These are phyloP conservation scores for Ctenochaetus hawaiiensis DNA, from an alignment of 2,797 vertebrate species.

Conservation along the genomic window DNA sequence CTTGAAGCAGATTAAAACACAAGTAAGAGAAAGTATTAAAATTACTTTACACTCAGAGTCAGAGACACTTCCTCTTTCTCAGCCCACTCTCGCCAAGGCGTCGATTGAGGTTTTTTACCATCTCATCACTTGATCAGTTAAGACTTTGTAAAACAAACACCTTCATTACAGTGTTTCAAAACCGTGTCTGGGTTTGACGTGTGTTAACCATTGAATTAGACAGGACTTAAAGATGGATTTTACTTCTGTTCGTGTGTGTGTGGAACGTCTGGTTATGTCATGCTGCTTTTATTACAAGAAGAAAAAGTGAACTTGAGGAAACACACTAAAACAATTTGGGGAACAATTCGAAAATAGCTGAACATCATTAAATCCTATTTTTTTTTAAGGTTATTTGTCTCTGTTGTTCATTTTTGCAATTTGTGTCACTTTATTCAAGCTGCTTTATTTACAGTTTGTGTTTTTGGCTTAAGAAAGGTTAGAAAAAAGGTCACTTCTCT, in stretches of 20 bases:
- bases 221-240: conserved; percentile 35
- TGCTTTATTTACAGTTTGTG: neutral
- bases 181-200: conserved; percentile 42
- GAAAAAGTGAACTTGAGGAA: neutral
- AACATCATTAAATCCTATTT: neutral
- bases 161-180: conserved; percentile 37
- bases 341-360: neutral
- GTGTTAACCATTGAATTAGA: conserved; percentile 43
- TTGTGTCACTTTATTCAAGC: neutral
- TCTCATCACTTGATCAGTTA: conserved; percentile 35
- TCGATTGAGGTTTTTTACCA: conserved; percentile 22
- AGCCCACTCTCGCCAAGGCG: neutral
- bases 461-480: conserved; percentile 2
- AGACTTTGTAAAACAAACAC: conserved; percentile 17
- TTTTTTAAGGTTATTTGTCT: neutral
- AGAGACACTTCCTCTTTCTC: conserved; percentile 22
- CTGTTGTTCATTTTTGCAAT: neutral
- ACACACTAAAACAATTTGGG: neutral
- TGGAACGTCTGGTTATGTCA: conserved; percentile 21
- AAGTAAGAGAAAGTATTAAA: neutral
- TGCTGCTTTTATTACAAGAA: neutral
- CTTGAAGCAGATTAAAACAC: neutral
- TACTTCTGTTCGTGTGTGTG: conserved; percentile 8
- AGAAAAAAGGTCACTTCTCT: neutral
- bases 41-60: neutral